These are phyloP conservation scores for Diachrysia chrysitis DNA, from an alignment of 2,888 invertebrate genomes.

Conservation along the genomic window DNA sequence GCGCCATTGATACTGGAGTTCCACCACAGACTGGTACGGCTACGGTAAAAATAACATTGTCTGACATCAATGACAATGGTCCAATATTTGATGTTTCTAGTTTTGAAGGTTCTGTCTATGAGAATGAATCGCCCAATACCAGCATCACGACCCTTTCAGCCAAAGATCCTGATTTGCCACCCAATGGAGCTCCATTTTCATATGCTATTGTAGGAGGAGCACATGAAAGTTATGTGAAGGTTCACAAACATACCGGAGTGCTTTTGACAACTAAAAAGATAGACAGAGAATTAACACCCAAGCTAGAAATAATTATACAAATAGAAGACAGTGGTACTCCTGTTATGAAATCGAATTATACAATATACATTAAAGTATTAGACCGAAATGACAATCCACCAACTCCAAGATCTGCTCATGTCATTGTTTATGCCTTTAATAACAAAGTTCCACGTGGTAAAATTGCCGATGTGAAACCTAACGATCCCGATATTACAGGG, in stretches of 20 bases:
- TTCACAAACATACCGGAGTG: conserved; percentile 94
- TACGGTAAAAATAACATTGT: conserved; percentile 93
- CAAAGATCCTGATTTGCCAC: conserved; percentile 96
- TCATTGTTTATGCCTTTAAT: conserved; percentile 94
- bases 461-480: conserved; percentile 97
- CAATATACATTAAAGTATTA: conserved; percentile 92
- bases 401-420: conserved; percentile 93
- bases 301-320: conserved; percentile 93
- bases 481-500: conserved; percentile 96
- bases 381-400: conserved; percentile 98
- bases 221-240: conserved; percentile 92
- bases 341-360: conserved; percentile 94
- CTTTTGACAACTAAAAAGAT: conserved; percentile 94
- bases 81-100: conserved; percentile 93
- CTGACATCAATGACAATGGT: conserved; percentile 98
- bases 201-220: conserved; percentile 94
- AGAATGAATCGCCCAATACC: conserved; percentile 95
- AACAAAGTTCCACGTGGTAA: conserved; percentile 93
- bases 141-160: conserved; percentile 95
- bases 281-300: conserved; percentile 94
- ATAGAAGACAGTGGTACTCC: conserved; percentile 97
- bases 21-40: conserved; percentile 98
- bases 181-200: conserved; percentile 97
- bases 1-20: conserved; percentile 96
- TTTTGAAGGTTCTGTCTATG: conserved; percentile 93